Base-by-base conservation (phyloP, 2,797 vertebrate species). In the Scomberomorus guttatus region DNA sequence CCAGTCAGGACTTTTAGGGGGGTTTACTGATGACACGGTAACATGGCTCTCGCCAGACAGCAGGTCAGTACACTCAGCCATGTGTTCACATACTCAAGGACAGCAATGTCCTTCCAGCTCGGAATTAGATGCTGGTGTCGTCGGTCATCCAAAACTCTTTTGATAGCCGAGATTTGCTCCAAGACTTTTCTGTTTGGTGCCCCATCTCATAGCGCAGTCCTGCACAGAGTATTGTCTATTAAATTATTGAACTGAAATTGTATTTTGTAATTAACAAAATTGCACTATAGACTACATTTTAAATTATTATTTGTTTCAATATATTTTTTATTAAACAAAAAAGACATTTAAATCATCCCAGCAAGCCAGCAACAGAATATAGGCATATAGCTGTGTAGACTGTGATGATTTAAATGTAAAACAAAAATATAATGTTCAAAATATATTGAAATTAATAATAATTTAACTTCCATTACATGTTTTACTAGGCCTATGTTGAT, bases 21-120 rank as follows among this genome's bases (percentile, higher is more conserved):
- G 79, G 54, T 76, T 76, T 24, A 81, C 37, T n/a, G 68, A 77
- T 44, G 50, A 77, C 11, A 81, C 39, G 1, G 54, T 75, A n/a
- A 71, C 51, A 46, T 29, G 3, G 25, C 11, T 44, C 32, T 78
- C 59, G 6, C 42, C 64, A 56, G 65, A 78, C 37, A 81, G 70
- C 37, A 81, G 54, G 75, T 85, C 71, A 0, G 55, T 72, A 75
- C 78, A 85, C 9, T 75, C 67, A 72, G 72, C 66, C 15, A 24
- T 25, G 56, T 22, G 34, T 60, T 76, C 29, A 67, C 44, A 25
- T 55, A 58, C 56, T 67, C 55, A 14, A 54, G 34, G 27, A 61
- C 58, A 20, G 55, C 22, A 14, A 70, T 70, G 63, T 62, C 52
- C 46, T 52, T 69, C 77, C 66, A 58, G 61, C 17, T 66, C 1